Conservation (phyloP, 1,140 invertebrate species). For the Latrodectus geometricus region DNA sequence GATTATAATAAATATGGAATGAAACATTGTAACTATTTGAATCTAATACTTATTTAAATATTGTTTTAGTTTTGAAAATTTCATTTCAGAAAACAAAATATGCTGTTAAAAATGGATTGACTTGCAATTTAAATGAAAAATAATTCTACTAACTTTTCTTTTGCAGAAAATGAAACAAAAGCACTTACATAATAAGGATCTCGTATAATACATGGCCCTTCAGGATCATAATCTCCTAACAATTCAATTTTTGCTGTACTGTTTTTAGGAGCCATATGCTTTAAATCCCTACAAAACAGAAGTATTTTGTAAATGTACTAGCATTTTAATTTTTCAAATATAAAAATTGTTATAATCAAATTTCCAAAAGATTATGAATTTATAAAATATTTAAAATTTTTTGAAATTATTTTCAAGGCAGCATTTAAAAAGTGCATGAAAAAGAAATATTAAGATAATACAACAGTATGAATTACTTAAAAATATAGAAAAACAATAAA, state of each 20-base stretch:
- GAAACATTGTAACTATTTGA: neutral
- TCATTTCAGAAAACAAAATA: neutral
- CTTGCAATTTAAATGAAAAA: neutral
- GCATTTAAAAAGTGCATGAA: too few relatives aligned
- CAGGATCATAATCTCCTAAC: constrained; percentile 84
- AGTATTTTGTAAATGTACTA: constrained; percentile 26
- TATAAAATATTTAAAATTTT: neutral
- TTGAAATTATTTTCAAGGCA: too few relatives aligned
- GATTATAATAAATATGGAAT: too few relatives aligned
- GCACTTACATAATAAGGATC: constrained; percentile 86
- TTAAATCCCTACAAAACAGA: constrained; percentile 71
- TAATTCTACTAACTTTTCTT: neutral
- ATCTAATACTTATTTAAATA: too few relatives aligned
- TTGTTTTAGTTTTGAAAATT: neutral
- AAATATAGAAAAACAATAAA: too few relatives aligned
- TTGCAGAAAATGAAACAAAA: neutral
- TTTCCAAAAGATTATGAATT: neutral
- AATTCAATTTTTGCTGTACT: constrained; percentile 80
- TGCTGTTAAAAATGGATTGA: neutral
- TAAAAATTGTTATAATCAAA: constrained; percentile 5
- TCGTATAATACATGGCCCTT: constrained; percentile 81
- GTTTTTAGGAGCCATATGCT: constrained; percentile 73
- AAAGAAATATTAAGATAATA: too few relatives aligned
- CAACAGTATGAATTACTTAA: too few relatives aligned
- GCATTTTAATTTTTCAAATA: neutral